Conservation (phyloP, 2,888 invertebrate species). For the Crocallis elinguaria region DNA sequence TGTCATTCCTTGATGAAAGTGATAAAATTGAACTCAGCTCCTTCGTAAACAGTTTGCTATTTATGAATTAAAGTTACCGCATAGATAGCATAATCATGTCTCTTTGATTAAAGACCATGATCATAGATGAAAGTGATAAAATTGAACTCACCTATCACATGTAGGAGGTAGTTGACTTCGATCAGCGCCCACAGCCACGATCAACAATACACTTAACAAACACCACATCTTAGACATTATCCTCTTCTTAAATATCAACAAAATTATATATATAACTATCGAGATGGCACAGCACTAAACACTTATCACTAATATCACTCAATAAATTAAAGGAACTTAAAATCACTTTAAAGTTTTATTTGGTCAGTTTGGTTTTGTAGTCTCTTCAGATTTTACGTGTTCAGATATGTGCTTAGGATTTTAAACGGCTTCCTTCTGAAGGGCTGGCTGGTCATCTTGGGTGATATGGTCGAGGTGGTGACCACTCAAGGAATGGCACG, state of each 20-base stretch:
- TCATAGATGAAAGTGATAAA: not conserved
- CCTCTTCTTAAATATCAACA: constrained; percentile 34
- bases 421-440: constrained; percentile 70
- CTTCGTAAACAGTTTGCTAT: too few species aligned
- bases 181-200: constrained; percentile 63
- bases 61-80: too few species aligned
- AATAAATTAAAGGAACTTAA: constrained; percentile 61
- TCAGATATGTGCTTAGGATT: constrained; percentile 68
- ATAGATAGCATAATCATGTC: too few species aligned
- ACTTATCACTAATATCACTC: constrained; percentile 75
- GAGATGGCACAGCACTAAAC: constrained; percentile 62
- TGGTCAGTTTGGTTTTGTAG: constrained; percentile 38
- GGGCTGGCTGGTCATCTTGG: constrained; percentile 69
- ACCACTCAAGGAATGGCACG: constrained; percentile 46
- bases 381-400: constrained; percentile 62
- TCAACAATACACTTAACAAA: constrained; percentile 54
- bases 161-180: constrained; percentile 77
- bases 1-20: too few species aligned
- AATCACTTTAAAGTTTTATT: constrained; percentile 43
- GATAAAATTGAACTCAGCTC: too few species aligned
- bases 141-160: constrained; percentile 80
- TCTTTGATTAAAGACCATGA: too few species aligned
- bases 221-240: constrained; percentile 63
- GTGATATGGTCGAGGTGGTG: constrained; percentile 48
- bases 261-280: constrained; percentile 32